Evolutionary conservation across 2,113 vertebrate species (phyloP).

Genomic region (Vulpes ferrilata): DNA sequence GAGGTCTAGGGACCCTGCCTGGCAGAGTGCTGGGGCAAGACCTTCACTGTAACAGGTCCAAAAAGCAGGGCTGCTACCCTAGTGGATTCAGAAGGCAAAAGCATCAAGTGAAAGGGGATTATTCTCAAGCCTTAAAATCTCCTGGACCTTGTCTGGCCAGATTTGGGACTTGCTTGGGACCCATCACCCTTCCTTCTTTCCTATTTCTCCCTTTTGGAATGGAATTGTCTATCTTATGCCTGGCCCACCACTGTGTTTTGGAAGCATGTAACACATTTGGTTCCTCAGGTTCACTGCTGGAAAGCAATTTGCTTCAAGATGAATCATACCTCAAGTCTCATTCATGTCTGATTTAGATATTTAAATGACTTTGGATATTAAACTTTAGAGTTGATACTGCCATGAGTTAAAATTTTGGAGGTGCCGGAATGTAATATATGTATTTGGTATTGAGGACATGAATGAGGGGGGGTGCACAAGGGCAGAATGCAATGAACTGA

Average conservation of each 20-base stretch:
- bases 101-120: neutral
- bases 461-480: neutral
- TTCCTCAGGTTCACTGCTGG: neutral
- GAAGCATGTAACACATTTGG: neutral
- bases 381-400: neutral
- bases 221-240: neutral
- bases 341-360: neutral
- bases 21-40: neutral
- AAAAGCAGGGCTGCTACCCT: neutral
- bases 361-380: neutral
- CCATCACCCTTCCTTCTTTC: neutral
- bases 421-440: neutral
- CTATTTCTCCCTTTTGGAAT: neutral
- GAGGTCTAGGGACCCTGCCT: neutral
- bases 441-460: neutral
- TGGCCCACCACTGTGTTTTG: neutral
- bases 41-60: neutral
- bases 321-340: neutral
- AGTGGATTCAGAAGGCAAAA: neutral
- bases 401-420: neutral
- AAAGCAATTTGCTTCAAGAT: neutral
- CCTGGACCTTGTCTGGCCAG: neutral
- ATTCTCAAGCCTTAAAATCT: neutral
- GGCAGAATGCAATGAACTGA: neutral
- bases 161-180: neutral